These are phyloP conservation scores for Indri indri DNA, from an alignment of 2,113 vertebrate genomes.

Conservation along the genomic window DNA sequence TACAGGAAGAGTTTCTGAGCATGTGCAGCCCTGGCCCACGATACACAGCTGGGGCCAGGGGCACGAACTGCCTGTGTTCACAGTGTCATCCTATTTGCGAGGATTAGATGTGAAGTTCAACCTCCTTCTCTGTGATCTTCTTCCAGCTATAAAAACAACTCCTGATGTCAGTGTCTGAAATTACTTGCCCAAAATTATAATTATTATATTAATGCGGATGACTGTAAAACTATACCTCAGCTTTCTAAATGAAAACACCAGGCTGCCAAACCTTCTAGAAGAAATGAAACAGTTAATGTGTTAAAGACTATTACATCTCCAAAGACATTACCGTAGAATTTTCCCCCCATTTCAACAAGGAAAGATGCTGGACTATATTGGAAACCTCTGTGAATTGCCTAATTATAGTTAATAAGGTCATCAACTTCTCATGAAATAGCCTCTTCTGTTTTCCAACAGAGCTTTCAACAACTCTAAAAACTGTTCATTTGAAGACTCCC, in stretches of 20 bases:
- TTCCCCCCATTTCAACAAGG: not conserved
- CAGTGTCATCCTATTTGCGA: accelerated
- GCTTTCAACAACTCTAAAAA: slow-evolving; percentile 34
- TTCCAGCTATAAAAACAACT: not conserved
- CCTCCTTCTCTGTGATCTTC: not conserved
- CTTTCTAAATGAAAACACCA: slow-evolving; percentile 65
- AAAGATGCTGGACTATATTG: slow-evolving; percentile 44
- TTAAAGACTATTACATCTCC: slow-evolving; percentile 46
- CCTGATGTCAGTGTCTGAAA: slow-evolving; percentile 35
- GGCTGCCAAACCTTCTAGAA: slow-evolving; percentile 60
- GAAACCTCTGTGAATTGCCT: slow-evolving; percentile 64
- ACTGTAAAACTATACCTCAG: slow-evolving; percentile 23
- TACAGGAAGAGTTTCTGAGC: too few species aligned
- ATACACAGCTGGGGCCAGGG: not conserved
- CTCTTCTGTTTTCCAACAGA: slow-evolving; percentile 65
- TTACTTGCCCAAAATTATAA: slow-evolving; percentile 53
- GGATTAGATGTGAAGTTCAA: accelerated
- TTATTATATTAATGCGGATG: slow-evolving; percentile 56
- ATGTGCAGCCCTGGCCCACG: not conserved
- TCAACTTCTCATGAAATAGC: slow-evolving; percentile 62
- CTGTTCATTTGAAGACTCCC: slow-evolving; percentile 42
- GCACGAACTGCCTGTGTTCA: accelerated
- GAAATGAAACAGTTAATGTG: slow-evolving; percentile 55
- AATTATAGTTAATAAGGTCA: slow-evolving; percentile 72
- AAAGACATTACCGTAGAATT: slow-evolving; percentile 18